These are phyloP conservation scores for Halcyon malimbica DNA, from an alignment of 2,113 vertebrate species.

Conservation along the genomic window DNA sequence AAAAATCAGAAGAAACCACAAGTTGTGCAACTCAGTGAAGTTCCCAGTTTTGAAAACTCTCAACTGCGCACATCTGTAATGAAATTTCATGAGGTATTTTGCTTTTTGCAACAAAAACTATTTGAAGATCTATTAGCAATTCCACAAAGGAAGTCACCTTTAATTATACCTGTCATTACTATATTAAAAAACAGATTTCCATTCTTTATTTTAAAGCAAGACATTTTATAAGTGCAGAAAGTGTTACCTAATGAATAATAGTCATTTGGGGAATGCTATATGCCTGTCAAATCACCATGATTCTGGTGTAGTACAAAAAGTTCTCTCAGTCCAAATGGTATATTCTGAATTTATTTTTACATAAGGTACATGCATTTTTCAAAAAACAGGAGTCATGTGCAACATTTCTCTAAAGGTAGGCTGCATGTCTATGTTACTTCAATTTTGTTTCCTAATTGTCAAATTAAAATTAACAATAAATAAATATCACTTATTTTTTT, in stretches of 20 bases:
- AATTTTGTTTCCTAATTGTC: not conserved
- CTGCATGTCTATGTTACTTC: not conserved
- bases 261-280: not conserved
- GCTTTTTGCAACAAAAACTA: not conserved
- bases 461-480: not conserved
- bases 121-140: not conserved
- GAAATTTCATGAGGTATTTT: conserved; percentile 6
- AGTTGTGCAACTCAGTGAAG: not conserved
- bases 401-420: not conserved
- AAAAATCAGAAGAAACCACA: not conserved
- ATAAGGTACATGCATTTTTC: not conserved
- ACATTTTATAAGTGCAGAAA: not conserved
- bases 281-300: not conserved
- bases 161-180: not conserved
- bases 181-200: not conserved
- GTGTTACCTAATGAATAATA: not conserved
- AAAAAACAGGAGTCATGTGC: not conserved
- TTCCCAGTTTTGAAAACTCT: not conserved
- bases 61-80: not conserved
- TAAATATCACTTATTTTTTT: not conserved
- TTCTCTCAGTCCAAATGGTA: not conserved
- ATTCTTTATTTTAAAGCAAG: not conserved
- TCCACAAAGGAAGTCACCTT: not conserved
- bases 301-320: not conserved
- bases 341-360: not conserved